These are phyloP conservation scores for Charaxes varanes DNA, from an alignment of 1,140 invertebrate genomes.

Conservation along the genomic window DNA sequence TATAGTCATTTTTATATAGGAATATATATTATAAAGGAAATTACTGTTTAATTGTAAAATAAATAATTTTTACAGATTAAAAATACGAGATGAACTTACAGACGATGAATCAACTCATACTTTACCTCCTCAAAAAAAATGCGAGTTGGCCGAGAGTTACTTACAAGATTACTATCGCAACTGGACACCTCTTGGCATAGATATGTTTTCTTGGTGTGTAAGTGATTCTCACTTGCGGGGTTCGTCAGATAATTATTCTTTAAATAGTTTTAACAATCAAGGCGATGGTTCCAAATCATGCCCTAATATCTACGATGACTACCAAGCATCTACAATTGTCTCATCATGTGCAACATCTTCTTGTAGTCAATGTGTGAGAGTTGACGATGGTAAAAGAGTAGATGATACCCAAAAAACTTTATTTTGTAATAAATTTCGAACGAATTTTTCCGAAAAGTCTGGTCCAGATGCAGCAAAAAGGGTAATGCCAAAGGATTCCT, in stretches of 20 bases:
- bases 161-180: slow-evolving; percentile 43
- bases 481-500: slow-evolving; percentile 45
- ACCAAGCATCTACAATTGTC: slow-evolving; percentile 27
- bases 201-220: slow-evolving; percentile 37
- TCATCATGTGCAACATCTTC: slow-evolving; percentile 35
- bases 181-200: slow-evolving; percentile 34
- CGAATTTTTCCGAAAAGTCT: slow-evolving; percentile 12
- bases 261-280: slow-evolving; percentile 29
- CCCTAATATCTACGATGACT: slow-evolving; percentile 41
- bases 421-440: slow-evolving; percentile 27
- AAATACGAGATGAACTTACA: slow-evolving; percentile 30
- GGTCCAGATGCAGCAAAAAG: slow-evolving; percentile 15
- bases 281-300: slow-evolving; percentile 38
- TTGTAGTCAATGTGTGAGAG: slow-evolving; percentile 24
- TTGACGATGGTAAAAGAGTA: slow-evolving; percentile 15
- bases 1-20: too few species aligned
- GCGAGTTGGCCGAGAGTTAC: slow-evolving; percentile 47
- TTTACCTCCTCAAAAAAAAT: slow-evolving; percentile 27
- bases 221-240: slow-evolving; percentile 36
- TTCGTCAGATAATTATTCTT: slow-evolving; percentile 28
- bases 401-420: slow-evolving; percentile 12
- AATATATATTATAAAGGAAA: too few species aligned
- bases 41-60: too few species aligned
- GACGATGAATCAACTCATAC: slow-evolving; percentile 32
- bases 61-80: slow-evolving; percentile 38